A percentile compares a stretch with the other conserved stretches of the same genome.
phyloP scores from a whole-genome alignment of 2,888 invertebrate genomes.

The Agrotis ipsilon region DNA sequence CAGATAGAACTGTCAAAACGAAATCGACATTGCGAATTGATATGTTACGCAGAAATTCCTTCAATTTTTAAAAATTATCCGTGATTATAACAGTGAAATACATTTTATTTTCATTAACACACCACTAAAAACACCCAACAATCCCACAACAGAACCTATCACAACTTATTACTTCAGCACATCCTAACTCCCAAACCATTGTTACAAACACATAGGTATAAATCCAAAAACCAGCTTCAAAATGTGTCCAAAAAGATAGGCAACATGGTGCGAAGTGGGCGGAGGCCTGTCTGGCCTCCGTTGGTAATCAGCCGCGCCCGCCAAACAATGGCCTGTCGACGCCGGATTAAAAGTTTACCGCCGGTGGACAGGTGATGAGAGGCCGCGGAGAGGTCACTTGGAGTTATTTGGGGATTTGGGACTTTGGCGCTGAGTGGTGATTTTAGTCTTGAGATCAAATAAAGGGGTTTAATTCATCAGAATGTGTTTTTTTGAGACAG shows the following conservation, averaged over 20 bases:
- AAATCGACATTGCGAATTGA: no score
- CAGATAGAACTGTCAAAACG: no score
- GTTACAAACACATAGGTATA: constrained; percentile 30
- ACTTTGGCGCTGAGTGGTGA: not conserved
- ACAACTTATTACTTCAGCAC: constrained; percentile 29
- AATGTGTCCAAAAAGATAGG: constrained; percentile 53
- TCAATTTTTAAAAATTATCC: no score
- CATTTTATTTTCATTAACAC: not conserved
- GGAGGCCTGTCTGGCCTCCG: constrained; percentile 67
- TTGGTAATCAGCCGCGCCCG: constrained; percentile 79
- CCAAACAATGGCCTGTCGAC: constrained; percentile 83
- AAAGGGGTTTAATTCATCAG: not conserved
- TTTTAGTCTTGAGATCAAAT: not conserved
- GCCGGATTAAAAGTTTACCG: constrained; percentile 85
- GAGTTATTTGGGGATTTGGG: constrained; percentile 12
- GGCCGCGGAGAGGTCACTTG: constrained; percentile 22
- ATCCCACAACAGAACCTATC: not conserved
- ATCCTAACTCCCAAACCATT: constrained; percentile 23
- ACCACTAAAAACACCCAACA: not conserved
- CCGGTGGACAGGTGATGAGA: constrained; percentile 63
- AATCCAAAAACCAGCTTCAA: constrained; percentile 23
- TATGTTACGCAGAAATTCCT: no score
- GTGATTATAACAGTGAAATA: no score
- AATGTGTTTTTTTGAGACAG: no score
- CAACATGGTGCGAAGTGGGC: constrained; percentile 53